Evolutionary conservation across 1,140 invertebrate species (phyloP).

Genomic region (Hypsibius dujardini): DNA sequence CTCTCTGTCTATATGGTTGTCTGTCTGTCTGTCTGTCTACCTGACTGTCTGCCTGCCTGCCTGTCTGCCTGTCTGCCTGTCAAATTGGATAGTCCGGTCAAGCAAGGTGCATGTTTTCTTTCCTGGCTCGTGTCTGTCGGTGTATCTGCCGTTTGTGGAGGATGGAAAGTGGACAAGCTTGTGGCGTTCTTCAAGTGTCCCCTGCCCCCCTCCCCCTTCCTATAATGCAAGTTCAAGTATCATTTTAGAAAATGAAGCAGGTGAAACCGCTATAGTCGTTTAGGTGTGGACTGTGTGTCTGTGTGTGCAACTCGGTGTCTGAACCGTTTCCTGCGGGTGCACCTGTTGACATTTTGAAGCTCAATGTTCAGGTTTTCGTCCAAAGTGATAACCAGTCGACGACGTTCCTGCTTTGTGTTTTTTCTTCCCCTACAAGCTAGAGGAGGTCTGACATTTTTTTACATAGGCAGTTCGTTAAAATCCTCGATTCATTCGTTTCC

Average conservation of each 20-base stretch:
- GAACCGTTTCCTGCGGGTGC: not conserved
- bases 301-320: not conserved
- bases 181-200: no score
- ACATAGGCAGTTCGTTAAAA: not conserved
- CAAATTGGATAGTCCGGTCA: no score
- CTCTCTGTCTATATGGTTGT: no score
- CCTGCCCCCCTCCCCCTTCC: no score
- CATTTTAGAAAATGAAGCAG: constrained; percentile 3
- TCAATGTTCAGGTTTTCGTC: not conserved
- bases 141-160: no score
- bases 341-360: not conserved
- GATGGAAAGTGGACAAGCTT: no score
- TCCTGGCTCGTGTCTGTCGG: no score
- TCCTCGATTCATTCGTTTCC: not conserved
- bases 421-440: not conserved
- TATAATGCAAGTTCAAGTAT: not conserved
- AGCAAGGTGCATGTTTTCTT: no score
- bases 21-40: no score
- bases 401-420: not conserved
- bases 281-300: not conserved
- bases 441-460: not conserved
- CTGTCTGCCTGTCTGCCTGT: no score
- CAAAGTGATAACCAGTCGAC: not conserved
- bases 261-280: not conserved
- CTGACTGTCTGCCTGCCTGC: no score